Evolutionary conservation across 2,888 invertebrate genomes (phyloP).

Genomic region (Lissonota sp.): DNA sequence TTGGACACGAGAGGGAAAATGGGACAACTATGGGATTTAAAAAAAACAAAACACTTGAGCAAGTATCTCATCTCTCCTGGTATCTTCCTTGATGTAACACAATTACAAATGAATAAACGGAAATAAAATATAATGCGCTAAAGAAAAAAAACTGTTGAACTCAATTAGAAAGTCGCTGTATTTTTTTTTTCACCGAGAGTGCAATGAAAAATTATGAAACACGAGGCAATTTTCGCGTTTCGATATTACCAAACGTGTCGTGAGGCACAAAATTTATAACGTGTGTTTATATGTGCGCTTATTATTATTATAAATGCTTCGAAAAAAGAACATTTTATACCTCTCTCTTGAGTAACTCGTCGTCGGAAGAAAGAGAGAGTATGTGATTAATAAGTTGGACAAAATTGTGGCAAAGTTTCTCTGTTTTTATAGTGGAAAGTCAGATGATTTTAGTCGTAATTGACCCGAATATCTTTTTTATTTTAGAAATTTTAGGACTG

Average conservation of each 20-base stretch:
- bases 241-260: constrained; percentile 26
- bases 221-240: constrained; percentile 36
- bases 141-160: neutral
- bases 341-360: constrained; percentile 35
- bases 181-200: constrained; percentile 3
- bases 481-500: no score
- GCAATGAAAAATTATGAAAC: constrained; percentile 27
- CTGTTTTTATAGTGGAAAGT: constrained; percentile 23
- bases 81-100: neutral
- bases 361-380: neutral
- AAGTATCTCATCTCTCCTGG: no score
- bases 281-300: neutral
- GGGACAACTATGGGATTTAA: no score
- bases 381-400: neutral
- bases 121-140: neutral
- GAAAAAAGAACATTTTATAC: neutral
- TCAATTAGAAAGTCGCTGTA: constrained; percentile 36
- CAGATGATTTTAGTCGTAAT: constrained; percentile 41
- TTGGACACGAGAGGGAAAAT: no score
- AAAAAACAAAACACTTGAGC: no score
- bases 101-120: constrained; percentile 18
- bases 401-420: constrained; percentile 45
- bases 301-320: constrained; percentile 3
- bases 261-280: constrained; percentile 11
- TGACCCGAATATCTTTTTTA: constrained; percentile 51